Evolutionary conservation across 2,888 invertebrate species (phyloP).

Genomic region (Dryobotodes eremita): DNA sequence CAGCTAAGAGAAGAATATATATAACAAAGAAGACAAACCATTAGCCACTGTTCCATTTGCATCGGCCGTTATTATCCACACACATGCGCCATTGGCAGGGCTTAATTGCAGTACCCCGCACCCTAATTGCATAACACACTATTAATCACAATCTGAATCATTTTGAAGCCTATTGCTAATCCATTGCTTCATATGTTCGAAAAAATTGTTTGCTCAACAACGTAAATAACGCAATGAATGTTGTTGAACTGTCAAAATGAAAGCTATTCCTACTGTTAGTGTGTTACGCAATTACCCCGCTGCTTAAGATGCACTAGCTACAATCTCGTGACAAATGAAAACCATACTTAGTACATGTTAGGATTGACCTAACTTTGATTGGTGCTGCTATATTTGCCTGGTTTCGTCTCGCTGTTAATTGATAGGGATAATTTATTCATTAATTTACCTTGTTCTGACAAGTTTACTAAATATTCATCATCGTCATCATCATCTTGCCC

Average conservation of each 20-base stretch:
- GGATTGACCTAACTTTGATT: constrained; percentile 15
- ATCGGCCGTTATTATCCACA: constrained; percentile 5
- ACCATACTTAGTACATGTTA: not conserved
- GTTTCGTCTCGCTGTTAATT: not conserved
- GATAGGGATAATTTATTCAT: not conserved
- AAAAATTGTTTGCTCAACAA: too few relatives aligned
- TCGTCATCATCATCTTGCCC: not conserved
- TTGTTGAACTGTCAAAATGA: too few relatives aligned
- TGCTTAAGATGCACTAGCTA: constrained; percentile 3
- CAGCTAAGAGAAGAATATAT: too few relatives aligned
- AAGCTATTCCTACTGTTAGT: too few relatives aligned
- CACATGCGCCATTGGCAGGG: constrained; percentile 12
- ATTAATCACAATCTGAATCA: too few relatives aligned
- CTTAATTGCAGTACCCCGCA: constrained; percentile 35
- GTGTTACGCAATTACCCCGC: too few relatives aligned
- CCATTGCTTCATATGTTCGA: too few relatives aligned
- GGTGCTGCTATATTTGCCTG: not conserved
- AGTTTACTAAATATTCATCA: not conserved
- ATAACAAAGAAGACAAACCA: not conserved
- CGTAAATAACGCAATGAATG: too few relatives aligned
- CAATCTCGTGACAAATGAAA: constrained; percentile 31
- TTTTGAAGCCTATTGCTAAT: too few relatives aligned
- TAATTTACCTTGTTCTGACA: not conserved
- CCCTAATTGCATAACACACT: too few relatives aligned
- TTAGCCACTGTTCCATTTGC: constrained; percentile 6